Conservation (phyloP, 1,140 invertebrate genomes). For the Pollicipes pollicipes region DNA sequence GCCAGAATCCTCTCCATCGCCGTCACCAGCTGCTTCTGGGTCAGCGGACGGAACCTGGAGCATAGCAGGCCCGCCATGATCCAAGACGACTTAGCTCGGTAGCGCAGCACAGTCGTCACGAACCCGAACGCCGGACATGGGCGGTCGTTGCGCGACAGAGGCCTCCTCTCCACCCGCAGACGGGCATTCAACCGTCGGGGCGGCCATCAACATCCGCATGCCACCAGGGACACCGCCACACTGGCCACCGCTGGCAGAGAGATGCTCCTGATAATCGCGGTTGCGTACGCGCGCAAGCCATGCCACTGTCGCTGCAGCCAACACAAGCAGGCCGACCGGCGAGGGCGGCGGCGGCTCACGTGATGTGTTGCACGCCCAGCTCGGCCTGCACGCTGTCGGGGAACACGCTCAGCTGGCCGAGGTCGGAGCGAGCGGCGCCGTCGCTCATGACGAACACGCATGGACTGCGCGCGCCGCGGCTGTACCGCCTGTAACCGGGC, state of each 20-base stretch:
- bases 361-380: conserved; percentile 12
- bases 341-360: too few relatives aligned
- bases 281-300: too few relatives aligned
- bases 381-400: conserved; percentile 11
- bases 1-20: conserved; percentile 12
- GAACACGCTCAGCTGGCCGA: conserved; percentile 13
- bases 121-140: too few relatives aligned
- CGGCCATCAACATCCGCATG: neutral
- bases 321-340: too few relatives aligned
- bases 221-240: neutral
- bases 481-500: conserved; percentile 11
- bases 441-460: conserved; percentile 16
- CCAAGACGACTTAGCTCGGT: neutral
- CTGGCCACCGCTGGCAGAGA: too few relatives aligned
- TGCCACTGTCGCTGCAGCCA: too few relatives aligned
- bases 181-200: neutral
- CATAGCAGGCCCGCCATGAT: too few relatives aligned
- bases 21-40: conserved; percentile 14
- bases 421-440: conserved; percentile 9
- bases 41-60: conserved; percentile 17
- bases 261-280: too few relatives aligned
- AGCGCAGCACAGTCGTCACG: too few relatives aligned
- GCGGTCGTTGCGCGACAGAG: too few relatives aligned
- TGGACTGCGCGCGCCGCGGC: conserved; percentile 10
- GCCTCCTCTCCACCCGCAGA: too few relatives aligned